Conservation (phyloP, 2,113 vertebrate species). For the Passer montanus region DNA sequence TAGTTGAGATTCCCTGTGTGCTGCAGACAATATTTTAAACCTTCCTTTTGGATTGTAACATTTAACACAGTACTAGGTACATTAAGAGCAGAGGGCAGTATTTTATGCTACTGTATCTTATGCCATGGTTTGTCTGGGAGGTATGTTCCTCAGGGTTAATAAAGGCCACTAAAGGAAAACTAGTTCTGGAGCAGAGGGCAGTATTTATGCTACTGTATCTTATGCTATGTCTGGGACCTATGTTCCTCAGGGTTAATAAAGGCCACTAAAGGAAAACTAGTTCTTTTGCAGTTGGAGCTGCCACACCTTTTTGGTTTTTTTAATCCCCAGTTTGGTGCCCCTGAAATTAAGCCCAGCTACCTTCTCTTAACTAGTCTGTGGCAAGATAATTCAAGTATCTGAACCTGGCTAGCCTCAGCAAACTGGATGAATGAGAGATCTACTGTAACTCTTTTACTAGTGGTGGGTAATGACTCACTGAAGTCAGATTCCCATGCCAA, state of each 20-base stretch:
- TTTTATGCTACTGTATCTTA: not conserved
- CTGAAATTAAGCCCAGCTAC: not conserved
- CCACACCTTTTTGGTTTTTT: not conserved
- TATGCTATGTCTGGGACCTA: not conserved
- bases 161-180: too few species aligned
- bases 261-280: not conserved
- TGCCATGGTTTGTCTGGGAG: not conserved
- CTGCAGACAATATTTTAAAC: not conserved
- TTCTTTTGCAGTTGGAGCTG: not conserved
- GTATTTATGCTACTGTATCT: not conserved
- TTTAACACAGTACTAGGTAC: not conserved
- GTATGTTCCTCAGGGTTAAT: not conserved
- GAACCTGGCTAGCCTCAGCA: not conserved
- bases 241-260: not conserved
- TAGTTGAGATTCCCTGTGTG: not conserved
- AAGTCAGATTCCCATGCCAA: not conserved
- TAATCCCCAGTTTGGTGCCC: not conserved
- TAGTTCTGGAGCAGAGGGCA: not conserved
- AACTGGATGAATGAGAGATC: not conserved
- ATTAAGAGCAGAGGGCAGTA: not conserved
- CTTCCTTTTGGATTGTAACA: not conserved
- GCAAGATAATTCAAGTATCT: not conserved
- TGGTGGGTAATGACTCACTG: not conserved
- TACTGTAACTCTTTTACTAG: not conserved
- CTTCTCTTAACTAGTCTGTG: not conserved